These are phyloP conservation scores for Odontophorus gujanensis DNA, from an alignment of 2,113 vertebrate genomes.

Conservation along the genomic window DNA sequence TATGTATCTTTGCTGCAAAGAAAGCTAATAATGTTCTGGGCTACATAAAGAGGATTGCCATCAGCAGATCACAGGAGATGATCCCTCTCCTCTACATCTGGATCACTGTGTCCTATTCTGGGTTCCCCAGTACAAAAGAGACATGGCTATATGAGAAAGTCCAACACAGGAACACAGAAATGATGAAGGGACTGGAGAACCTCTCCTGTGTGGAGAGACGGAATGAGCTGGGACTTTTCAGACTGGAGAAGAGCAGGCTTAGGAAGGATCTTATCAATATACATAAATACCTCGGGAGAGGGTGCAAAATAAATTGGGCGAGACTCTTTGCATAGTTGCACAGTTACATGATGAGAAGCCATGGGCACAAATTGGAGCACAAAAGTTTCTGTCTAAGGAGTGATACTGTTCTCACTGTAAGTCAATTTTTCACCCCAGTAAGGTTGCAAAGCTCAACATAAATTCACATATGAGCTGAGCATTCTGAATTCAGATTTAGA, in stretches of 20 bases:
- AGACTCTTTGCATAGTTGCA: background rate
- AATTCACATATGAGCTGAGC: background rate
- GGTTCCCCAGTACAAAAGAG: background rate
- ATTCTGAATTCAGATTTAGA: background rate
- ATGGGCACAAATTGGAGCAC: background rate
- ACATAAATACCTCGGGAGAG: background rate
- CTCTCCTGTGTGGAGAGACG: background rate
- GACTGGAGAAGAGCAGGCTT: background rate
- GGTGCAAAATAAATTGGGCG: background rate
- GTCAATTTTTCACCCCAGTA: background rate
- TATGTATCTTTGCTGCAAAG: background rate
- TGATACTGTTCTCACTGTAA: background rate
- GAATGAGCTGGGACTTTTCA: background rate
- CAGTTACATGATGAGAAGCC: background rate
- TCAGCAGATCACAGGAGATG: background rate
- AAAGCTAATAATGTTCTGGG: background rate
- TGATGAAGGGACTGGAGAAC: background rate
- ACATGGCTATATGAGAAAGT: rapidly evolving
- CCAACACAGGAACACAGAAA: rapidly evolving
- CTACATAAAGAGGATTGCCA: background rate
- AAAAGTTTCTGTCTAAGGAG: background rate
- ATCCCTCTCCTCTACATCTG: background rate
- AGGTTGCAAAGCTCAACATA: background rate
- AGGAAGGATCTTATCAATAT: background rate
- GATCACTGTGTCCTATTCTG: background rate